phyloP scores from a whole-genome alignment of 2,888 invertebrate species.

The Netelia inedita region DNA sequence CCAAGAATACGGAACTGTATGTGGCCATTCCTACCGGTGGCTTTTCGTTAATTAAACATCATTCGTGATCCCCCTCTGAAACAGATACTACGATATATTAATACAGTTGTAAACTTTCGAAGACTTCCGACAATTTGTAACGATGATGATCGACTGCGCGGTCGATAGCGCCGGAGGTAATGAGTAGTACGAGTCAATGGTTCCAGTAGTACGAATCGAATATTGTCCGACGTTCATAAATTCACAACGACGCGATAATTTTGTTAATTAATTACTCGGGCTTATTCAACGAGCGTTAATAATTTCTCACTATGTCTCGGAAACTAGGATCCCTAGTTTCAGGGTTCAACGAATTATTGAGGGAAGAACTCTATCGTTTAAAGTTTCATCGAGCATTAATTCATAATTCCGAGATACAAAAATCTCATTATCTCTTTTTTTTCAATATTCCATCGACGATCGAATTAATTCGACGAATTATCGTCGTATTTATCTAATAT shows the following conservation, averaged over 20 bases:
- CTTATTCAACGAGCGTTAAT: neutral
- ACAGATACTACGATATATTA: slow-evolving; percentile 58
- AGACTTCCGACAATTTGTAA: neutral
- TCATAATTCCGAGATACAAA: neutral
- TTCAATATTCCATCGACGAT: no score
- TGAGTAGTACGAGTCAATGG: slow-evolving; percentile 49
- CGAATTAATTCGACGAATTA: no score
- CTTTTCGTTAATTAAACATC: slow-evolving; percentile 81
- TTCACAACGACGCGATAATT: neutral
- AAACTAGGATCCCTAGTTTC: neutral
- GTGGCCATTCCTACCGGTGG: slow-evolving; percentile 82
- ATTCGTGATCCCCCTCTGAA: slow-evolving; percentile 78
- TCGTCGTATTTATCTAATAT: no score
- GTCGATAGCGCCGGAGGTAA: slow-evolving; percentile 28
- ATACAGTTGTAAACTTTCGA: slow-evolving; percentile 29
- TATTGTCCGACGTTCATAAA: slow-evolving; percentile 41
- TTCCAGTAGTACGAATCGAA: slow-evolving; percentile 46
- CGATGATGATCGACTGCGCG: slow-evolving; percentile 21
- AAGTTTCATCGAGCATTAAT: neutral
- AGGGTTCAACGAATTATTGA: neutral
- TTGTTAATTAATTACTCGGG: no score
- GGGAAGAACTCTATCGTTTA: neutral
- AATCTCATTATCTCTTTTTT: no score
- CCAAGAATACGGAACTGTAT: slow-evolving; percentile 83
- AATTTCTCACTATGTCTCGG: neutral